A percentile compares a stretch with the other conserved stretches of the same genome.
Conservation (phyloP, 2,797 vertebrate genomes). For the Dendrocincla fuliginosa region DNA sequence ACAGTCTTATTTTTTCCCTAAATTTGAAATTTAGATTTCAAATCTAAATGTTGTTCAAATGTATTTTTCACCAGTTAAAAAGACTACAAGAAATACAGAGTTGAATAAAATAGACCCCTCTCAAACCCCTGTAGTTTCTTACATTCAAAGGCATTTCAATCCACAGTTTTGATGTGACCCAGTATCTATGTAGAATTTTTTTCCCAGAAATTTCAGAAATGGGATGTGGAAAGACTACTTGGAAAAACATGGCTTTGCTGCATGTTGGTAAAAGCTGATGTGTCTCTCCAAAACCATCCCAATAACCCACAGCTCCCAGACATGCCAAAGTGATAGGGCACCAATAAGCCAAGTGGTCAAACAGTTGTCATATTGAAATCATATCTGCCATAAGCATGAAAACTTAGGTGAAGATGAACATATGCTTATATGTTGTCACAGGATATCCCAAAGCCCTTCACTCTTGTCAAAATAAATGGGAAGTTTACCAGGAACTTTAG, state of each 20-base stretch:
- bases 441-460: background rate
- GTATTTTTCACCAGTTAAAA: background rate
- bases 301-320: background rate
- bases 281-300: background rate
- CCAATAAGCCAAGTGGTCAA: background rate
- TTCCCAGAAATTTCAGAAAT: background rate
- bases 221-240: background rate
- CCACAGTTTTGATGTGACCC: background rate
- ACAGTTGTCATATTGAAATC: background rate
- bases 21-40: background rate
- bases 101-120: background rate
- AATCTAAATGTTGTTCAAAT: background rate
- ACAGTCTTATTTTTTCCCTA: background rate
- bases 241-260: background rate
- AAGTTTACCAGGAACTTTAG: accelerated
- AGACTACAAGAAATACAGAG: background rate
- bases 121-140: background rate
- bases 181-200: background rate
- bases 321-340: background rate
- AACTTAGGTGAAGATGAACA: background rate
- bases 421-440: background rate
- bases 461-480: background rate
- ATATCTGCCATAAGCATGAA: background rate
- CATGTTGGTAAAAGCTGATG: background rate
- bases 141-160: background rate